Base-by-base conservation (phyloP, 2,888 invertebrate genomes). In the Nebria brevicollis region DNA sequence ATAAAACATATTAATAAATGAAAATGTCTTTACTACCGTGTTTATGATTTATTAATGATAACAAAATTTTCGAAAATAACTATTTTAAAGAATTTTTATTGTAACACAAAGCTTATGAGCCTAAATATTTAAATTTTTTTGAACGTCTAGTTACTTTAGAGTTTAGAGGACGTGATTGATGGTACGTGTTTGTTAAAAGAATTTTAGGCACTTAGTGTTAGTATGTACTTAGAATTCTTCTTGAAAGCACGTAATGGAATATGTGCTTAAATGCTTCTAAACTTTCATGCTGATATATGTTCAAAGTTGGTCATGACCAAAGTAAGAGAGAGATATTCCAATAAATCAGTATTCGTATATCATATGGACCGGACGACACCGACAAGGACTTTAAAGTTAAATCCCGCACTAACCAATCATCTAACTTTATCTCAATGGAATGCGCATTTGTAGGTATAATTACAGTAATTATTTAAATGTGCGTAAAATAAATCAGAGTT, bases 241-340 rank as follows among this genome's bases (percentile, higher is more conserved):
- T 54, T 54, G 54, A 54, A 54, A 54, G 54, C 54, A 54, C 54
- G 54, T 54, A 54, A 54, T 54, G 54, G 54, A 54, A 54, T 54
- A 54, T 54, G 7, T 54, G 54, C 54, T 54, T 54, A 54, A 54
- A 54, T 54, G 54, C 54, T 54, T 54, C 13, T 11, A 54, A 54
- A 54, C 54, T 54, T 54, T 54, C 54, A 54, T 54, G 13, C 11
- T 54, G 54, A 54, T 11, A 54, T 54, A 54, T 54, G 54, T 54
- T 13, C 54, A 54, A 54, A 54, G 54, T 54, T 54, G 54, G 54
- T 6, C 54, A 54, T 54, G 54, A 54, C 11, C 6, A 54, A 13
- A 54, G 54, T 13, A 54, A 54, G 54, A 54, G 54, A 54, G 54
- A 8, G 54, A 54, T 8, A 54, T 54, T 54, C 11, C 54, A 54